Evolutionary conservation across 1,140 invertebrate genomes (phyloP), one percentile per base, ranked within the genome.

Genomic region (Ectropis grisescens): DNA sequence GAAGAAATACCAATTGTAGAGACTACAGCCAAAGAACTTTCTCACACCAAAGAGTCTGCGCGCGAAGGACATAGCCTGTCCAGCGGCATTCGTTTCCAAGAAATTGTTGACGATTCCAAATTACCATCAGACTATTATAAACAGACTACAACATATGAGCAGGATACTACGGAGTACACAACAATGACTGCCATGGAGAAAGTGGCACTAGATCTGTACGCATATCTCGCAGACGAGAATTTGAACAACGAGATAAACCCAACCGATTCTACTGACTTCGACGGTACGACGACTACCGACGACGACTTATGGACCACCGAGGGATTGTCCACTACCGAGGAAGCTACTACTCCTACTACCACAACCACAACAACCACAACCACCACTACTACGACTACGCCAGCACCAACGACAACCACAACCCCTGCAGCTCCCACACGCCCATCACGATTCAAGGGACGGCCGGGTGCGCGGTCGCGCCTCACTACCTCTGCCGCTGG

Each of bases 191-290:
- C 85, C 0, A 92, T 92, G 90, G 89, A 93, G 50, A 93, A 93
- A 74, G 90, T 91, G 0, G 91, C 91, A 8, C 76, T 93, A 9
- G 91, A 93, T 54, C 68, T 93, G 10, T 93, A 93, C 46, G 91
- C 91, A 0, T 89, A 91, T 47, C 76, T 91, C 8, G 89, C 89
- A n/a, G 89, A 90, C 25, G 91, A 87, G 47, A 91, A 91, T 51
- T 70, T 91, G 13, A 87, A 90, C 22, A 88, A 87, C 39, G 87
- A 89, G 53, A 80, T 85, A 52, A 59, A 81, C 62, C 40, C 83
- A 12, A 82, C 84, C 0, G 82, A 84, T 27, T 71, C 84, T 1
- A 72, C 79, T 2, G 61, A 40, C 1, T 52, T 82, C 11, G 79
- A 82, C 30, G 74, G 58, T 1, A 67, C 75, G 1, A 83, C 84